A percentile compares a stretch with the other conserved stretches of the same genome.
Conservation (phyloP, 2,888 invertebrate genomes). For the Caenorhabditis angaria region DNA sequence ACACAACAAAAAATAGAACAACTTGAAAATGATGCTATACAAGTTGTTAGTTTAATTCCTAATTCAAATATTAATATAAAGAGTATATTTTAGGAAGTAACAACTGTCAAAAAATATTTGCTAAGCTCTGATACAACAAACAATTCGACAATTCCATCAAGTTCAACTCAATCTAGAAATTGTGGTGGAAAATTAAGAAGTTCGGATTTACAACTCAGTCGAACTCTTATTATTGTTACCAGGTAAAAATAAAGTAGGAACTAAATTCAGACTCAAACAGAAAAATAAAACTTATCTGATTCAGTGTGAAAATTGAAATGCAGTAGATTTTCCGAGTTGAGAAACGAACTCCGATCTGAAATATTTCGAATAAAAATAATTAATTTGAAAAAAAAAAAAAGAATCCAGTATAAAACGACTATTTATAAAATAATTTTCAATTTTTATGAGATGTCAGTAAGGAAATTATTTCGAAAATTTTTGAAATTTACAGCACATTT, state of each 20-base stretch:
- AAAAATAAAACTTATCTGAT: too few species aligned
- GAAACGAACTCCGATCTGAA: too few species aligned
- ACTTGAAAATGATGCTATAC: conserved; percentile 35
- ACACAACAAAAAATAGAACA: conserved; percentile 34
- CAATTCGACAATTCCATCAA: conserved; percentile 27
- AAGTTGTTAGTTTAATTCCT: conserved; percentile 27
- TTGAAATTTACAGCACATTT: conserved; percentile 61
- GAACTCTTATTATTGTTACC: conserved; percentile 70
- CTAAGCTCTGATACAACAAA: conserved; percentile 47
- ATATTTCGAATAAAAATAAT: too few species aligned
- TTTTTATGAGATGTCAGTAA: neutral
- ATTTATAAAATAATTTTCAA: conserved; percentile 6
- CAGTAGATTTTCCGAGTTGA: too few species aligned
- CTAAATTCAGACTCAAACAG: too few species aligned
- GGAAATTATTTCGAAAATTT: neutral
- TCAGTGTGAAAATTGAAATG: too few species aligned
- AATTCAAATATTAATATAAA: neutral
- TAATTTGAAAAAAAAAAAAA: too few species aligned
- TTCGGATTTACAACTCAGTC: conserved; percentile 68
- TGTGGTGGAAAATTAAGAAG: conserved; percentile 62
- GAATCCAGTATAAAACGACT: too few species aligned
- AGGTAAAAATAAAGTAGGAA: too few species aligned
- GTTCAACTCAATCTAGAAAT: conserved; percentile 46
- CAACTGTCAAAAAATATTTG: conserved; percentile 62
- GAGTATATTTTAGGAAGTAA: conserved; percentile 52